These are phyloP conservation scores for Simalia tracyae DNA, from an alignment of 2,797 vertebrate genomes.

Conservation along the genomic window DNA sequence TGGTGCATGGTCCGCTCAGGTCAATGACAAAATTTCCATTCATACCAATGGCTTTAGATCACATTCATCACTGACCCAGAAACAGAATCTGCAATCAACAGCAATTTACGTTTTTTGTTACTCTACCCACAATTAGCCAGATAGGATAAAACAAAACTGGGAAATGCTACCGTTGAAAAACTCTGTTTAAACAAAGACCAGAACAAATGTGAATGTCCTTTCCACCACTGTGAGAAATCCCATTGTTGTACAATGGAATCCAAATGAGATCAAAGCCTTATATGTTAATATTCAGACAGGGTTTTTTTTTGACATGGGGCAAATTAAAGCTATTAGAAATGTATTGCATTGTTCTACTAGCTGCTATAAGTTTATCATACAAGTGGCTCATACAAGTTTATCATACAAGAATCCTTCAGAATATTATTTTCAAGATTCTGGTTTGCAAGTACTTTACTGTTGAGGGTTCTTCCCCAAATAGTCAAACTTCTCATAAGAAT, in stretches of 20 bases:
- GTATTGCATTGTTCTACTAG: conserved; percentile 45
- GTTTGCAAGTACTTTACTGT: background rate
- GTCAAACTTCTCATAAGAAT: background rate
- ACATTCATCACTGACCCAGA: accelerated
- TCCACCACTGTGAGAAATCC: background rate
- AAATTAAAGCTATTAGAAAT: conserved; percentile 36
- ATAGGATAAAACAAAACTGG: background rate
- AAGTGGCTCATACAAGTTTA: conserved; percentile 22
- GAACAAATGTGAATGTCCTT: conserved; percentile 4
- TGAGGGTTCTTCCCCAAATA: background rate
- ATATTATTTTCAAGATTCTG: background rate
- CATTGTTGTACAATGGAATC: background rate
- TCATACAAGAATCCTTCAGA: conserved; percentile 14
- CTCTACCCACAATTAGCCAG: background rate
- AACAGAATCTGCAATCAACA: accelerated
- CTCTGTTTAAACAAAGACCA: conserved; percentile 1
- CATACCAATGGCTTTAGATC: background rate
- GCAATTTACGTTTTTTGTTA: background rate
- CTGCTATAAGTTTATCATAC: conserved; percentile 11
- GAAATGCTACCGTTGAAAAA: conserved; percentile 23
- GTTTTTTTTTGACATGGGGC: background rate
- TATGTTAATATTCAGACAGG: conserved; percentile 1
- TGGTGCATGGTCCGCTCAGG: background rate
- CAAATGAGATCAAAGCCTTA: accelerated
- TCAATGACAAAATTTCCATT: background rate